Percentiles rank a stretch among this genome's conserved stretches.
phyloP scores from a whole-genome alignment of 2,888 invertebrate genomes.

The Zeuzera pyrina region DNA sequence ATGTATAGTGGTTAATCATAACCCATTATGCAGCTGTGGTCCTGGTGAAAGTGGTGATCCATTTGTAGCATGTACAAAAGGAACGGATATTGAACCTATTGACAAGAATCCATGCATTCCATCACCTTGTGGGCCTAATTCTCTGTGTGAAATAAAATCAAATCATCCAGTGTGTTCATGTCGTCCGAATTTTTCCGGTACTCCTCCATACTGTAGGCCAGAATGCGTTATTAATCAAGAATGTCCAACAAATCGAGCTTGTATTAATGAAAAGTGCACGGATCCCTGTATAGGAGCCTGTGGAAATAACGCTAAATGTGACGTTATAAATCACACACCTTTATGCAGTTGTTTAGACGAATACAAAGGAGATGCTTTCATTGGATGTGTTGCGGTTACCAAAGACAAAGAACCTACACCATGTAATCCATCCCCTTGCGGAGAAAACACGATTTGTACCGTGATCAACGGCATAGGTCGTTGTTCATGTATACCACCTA shows the following conservation, averaged over 20 bases:
- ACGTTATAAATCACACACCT: constrained; percentile 85
- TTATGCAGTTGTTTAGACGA: constrained; percentile 85
- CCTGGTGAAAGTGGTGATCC: constrained; percentile 86
- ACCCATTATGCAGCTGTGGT: constrained; percentile 88
- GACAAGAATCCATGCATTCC: constrained; percentile 75
- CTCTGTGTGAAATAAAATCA: constrained; percentile 86
- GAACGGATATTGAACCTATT: constrained; percentile 40
- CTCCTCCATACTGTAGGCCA: constrained; percentile 86
- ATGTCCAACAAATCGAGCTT: constrained; percentile 84
- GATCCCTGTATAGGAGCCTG: constrained; percentile 87
- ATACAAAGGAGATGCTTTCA: constrained; percentile 88
- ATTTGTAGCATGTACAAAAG: constrained; percentile 77
- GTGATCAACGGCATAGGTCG: constrained; percentile 78
- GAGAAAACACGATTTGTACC: constrained; percentile 86
- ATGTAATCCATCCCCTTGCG: constrained; percentile 87
- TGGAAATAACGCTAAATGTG: constrained; percentile 85
- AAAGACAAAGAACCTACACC: constrained; percentile 67
- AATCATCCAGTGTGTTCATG: constrained; percentile 87
- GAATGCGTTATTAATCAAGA: constrained; percentile 89
- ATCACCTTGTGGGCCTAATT: constrained; percentile 85
- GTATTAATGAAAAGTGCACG: constrained; percentile 85
- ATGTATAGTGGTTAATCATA: constrained; percentile 87
- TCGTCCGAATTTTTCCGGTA: constrained; percentile 83
- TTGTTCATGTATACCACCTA: constrained; percentile 90
- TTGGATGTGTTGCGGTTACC: constrained; percentile 79